Base-by-base conservation (phyloP, 2,888 invertebrate species). In the Rutpela maculata region DNA sequence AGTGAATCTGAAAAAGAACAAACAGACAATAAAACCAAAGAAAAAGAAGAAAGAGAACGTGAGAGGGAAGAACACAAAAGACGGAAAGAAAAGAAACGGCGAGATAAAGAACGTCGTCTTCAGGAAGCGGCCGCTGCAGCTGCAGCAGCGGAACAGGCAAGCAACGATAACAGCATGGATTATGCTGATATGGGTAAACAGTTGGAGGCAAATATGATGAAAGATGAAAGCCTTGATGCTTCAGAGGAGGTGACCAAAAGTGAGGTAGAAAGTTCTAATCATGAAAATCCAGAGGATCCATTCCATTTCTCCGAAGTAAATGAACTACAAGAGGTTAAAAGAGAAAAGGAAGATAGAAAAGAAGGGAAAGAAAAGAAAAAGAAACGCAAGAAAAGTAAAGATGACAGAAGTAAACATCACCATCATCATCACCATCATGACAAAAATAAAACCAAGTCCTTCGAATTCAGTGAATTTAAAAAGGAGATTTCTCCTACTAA, bases 361-460 rank as follows among this genome's bases (percentile, higher is more conserved):
- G 93, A 95, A 81, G 91, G 91, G 70, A 95, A 94, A 86, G 95
- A 96, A 83, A 95, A 95, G 89, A 96, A 95, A 89, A 96, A 96
- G 90, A 96, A 96, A 88, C 94, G 95, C 84, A 96, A 96, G 88
- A 95, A 94, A 86, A 95, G 93, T 72, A 95, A 94, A 87, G 96
- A 96, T 84, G 96, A 96, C 78, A 92, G 93, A 80, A 93, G 93
- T 81, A 93, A 92, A 85, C 93, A 94, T 79, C 93, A 93, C 85
- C 93, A 94, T 84, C 93, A 95, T 86, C 93, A 93, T 86, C 93
- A 93, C 80, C 92, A 92, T 80, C 92, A 92, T 81, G 92, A 92
- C 67, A 92, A 92, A 84, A 88, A 83, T 78, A 90, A 89, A 83
- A 78, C 84, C 10, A 89, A 89, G 82, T 83, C 77, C 9, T 50